Percentiles rank a stretch among this genome's conserved stretches.
phyloP scores from a whole-genome alignment of 2,888 invertebrate species.

The Temnothorax ravouxi region DNA sequence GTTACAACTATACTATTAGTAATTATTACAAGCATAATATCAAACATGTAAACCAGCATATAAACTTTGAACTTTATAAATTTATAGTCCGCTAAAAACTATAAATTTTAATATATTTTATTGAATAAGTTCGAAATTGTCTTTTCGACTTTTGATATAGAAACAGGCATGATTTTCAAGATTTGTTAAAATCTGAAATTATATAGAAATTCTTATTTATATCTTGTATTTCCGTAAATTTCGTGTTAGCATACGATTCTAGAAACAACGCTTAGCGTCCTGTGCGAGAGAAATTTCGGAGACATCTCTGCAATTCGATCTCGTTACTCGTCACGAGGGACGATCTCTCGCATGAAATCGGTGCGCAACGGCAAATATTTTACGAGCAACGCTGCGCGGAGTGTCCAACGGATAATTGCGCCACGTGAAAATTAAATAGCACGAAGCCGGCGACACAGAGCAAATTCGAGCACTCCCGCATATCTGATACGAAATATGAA shows the following conservation, averaged over 20 bases:
- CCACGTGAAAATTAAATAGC: conserved; percentile 45
- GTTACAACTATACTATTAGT: background rate
- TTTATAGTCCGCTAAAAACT: background rate
- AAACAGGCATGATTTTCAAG: background rate
- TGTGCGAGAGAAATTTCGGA: background rate
- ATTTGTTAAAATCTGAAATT: background rate
- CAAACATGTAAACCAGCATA: background rate
- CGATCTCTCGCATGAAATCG: conserved; percentile 11
- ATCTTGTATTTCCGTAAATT: background rate
- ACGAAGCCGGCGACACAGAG: conserved; percentile 30
- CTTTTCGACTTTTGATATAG: background rate
- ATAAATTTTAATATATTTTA: background rate
- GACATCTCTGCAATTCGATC: conserved; percentile 18
- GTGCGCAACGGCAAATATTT: conserved; percentile 14
- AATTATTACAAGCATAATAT: background rate
- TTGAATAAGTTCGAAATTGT: background rate
- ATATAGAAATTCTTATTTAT: background rate
- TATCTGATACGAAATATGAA: conserved; percentile 36
- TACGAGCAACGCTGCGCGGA: conserved; percentile 1
- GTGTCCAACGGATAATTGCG: conserved; percentile 26
- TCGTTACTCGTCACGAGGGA: background rate
- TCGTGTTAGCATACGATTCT: background rate
- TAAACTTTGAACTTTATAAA: background rate
- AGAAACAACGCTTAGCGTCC: background rate
- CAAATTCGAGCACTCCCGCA: conserved; percentile 37